phyloP scores from a whole-genome alignment of 2,888 invertebrate species.

The Pristionchus exspectatus region DNA sequence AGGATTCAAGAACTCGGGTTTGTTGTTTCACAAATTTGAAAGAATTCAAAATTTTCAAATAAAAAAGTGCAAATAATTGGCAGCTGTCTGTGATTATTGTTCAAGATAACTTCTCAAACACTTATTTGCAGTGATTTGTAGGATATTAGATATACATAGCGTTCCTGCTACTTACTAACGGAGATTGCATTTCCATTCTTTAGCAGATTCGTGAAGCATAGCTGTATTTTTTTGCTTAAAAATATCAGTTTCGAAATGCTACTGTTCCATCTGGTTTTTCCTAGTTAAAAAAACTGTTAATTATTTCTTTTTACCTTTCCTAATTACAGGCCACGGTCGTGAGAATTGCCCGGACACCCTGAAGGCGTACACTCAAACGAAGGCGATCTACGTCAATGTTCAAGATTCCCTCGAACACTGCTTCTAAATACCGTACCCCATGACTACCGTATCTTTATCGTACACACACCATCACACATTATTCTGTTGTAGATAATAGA shows the following conservation, averaged over 20 bases:
- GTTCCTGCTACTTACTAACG: neutral
- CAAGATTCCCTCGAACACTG: slow-evolving; percentile 67
- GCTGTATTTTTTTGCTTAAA: too few species aligned
- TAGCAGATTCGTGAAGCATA: too few species aligned
- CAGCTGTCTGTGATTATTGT: neutral
- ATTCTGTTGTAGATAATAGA: neutral
- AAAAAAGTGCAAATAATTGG: neutral
- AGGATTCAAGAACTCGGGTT: slow-evolving; percentile 81
- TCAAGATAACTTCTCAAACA: too few species aligned
- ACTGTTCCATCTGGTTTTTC: too few species aligned
- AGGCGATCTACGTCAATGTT: slow-evolving; percentile 81
- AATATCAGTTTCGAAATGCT: neutral
- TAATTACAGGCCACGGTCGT: slow-evolving; percentile 80
- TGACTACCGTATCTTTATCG: neutral
- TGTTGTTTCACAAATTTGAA: neutral
- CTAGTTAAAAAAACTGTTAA: too few species aligned
- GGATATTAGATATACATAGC: neutral
- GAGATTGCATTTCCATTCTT: neutral
- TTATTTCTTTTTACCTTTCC: neutral
- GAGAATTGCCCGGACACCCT: slow-evolving; percentile 82
- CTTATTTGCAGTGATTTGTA: too few species aligned
- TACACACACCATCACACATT: neutral
- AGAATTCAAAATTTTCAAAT: neutral
- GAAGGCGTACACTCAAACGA: slow-evolving; percentile 82
- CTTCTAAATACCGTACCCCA: slow-evolving; percentile 40